A percentile compares a stretch with the other conserved stretches of the same genome.
Evolutionary conservation across 2,888 invertebrate species (phyloP).

Genomic region (Vanessa cardui): DNA sequence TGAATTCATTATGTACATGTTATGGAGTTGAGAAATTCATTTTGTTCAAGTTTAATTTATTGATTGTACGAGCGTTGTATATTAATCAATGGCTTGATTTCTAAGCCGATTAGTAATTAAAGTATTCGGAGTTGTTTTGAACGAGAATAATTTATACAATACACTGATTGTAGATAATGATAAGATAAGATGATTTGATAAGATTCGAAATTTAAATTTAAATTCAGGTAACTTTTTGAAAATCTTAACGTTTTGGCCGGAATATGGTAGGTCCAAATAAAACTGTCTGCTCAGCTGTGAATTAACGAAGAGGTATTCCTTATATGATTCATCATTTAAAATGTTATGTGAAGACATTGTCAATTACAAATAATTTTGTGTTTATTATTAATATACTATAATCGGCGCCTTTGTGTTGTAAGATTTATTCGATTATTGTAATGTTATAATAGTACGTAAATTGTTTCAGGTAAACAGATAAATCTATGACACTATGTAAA

Average conservation of each 20-base stretch:
- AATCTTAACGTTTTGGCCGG: too few species aligned
- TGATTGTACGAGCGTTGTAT: slow-evolving; percentile 21
- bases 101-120: not conserved
- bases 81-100: slow-evolving; percentile 10
- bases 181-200: too few species aligned
- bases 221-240: too few species aligned
- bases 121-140: too few species aligned
- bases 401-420: not conserved
- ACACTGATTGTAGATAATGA: too few species aligned
- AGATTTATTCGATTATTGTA: not conserved
- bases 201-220: too few species aligned
- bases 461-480: slow-evolving; percentile 11
- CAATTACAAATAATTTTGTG: not conserved
- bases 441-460: not conserved
- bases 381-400: not conserved
- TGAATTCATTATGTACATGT: slow-evolving; percentile 33
- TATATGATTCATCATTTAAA: too few species aligned
- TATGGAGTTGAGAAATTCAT: slow-evolving; percentile 29
- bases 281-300: too few species aligned
- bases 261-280: too few species aligned
- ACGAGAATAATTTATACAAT: too few species aligned
- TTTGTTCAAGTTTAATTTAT: slow-evolving; percentile 30
- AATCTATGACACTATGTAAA: not conserved
- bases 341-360: too few species aligned
- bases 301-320: too few species aligned